These are phyloP conservation scores for Eupithecia tripunctaria DNA, from an alignment of 2,888 invertebrate species.

Conservation along the genomic window DNA sequence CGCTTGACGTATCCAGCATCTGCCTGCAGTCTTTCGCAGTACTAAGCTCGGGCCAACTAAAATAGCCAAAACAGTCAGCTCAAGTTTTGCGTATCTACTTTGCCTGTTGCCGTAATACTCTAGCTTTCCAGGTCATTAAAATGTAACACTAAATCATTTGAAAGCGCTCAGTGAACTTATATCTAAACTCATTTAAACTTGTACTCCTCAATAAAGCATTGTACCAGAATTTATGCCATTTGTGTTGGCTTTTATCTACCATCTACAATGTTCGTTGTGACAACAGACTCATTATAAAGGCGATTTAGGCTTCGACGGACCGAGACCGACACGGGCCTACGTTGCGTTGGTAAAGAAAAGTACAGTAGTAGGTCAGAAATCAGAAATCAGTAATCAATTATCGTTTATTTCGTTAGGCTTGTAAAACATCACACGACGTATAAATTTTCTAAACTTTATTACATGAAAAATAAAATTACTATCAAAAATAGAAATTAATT, in stretches of 20 bases:
- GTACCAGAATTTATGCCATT: slow-evolving; percentile 19
- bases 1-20: too few species aligned
- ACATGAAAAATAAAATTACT: too few species aligned
- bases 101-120: not conserved
- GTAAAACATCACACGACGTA: too few species aligned
- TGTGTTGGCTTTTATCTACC: slow-evolving; percentile 19
- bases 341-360: too few species aligned
- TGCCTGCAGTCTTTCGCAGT: too few species aligned
- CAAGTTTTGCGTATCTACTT: not conserved
- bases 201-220: slow-evolving; percentile 14
- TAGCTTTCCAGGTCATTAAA: slow-evolving; percentile 6
- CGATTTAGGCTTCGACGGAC: slow-evolving; percentile 9
- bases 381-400: too few species aligned
- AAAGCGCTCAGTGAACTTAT: not conserved
- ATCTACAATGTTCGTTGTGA: slow-evolving; percentile 18
- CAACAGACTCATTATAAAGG: slow-evolving; percentile 21
- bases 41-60: too few species aligned
- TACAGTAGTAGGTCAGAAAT: too few species aligned
- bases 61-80: not conserved
- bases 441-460: too few species aligned
- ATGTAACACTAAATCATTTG: not conserved
- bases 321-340: not conserved
- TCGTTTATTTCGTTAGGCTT: too few species aligned
- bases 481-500: too few species aligned
- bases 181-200: slow-evolving; percentile 21